A percentile compares a stretch with the other conserved stretches of the same genome.
Conservation (phyloP, 2,888 invertebrate species). For the Amphimallon solstitiale region DNA sequence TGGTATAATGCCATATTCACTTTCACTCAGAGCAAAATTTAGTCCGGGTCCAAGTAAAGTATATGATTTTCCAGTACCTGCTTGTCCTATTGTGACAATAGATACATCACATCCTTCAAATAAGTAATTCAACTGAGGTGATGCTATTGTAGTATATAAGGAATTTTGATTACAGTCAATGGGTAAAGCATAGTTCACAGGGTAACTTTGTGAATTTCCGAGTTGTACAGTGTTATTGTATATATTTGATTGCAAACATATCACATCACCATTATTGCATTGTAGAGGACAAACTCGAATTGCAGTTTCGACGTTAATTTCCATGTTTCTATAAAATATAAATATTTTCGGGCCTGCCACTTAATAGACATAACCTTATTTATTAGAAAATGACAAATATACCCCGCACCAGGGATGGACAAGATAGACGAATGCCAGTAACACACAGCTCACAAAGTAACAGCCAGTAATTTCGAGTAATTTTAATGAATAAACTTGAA, state of each 20-base stretch:
- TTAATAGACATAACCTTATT: constrained; percentile 26
- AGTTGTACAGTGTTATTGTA: constrained; percentile 70
- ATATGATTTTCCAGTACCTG: constrained; percentile 75
- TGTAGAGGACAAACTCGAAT: constrained; percentile 73
- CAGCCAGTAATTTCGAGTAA: too few species aligned
- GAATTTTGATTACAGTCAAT: constrained; percentile 72
- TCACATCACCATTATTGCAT: constrained; percentile 65
- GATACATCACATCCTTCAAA: constrained; percentile 82
- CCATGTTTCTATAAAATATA: constrained; percentile 64
- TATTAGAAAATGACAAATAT: too few species aligned
- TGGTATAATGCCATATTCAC: constrained; percentile 78
- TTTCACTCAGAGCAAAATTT: constrained; percentile 70
- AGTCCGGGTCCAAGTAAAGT: constrained; percentile 77
- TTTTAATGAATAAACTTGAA: too few species aligned
- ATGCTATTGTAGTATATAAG: constrained; percentile 72
- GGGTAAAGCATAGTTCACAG: constrained; percentile 68
- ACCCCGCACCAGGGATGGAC: too few species aligned
- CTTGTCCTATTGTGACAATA: constrained; percentile 75
- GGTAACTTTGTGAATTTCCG: constrained; percentile 70
- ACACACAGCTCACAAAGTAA: too few species aligned
- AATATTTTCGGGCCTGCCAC: background rate
- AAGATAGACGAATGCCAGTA: too few species aligned
- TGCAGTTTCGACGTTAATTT: constrained; percentile 78
- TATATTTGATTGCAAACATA: constrained; percentile 70
- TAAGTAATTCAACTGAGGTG: constrained; percentile 74